These are phyloP conservation scores for Drosophila seguyi DNA, from an alignment of 1,140 invertebrate species.

Conservation along the genomic window DNA sequence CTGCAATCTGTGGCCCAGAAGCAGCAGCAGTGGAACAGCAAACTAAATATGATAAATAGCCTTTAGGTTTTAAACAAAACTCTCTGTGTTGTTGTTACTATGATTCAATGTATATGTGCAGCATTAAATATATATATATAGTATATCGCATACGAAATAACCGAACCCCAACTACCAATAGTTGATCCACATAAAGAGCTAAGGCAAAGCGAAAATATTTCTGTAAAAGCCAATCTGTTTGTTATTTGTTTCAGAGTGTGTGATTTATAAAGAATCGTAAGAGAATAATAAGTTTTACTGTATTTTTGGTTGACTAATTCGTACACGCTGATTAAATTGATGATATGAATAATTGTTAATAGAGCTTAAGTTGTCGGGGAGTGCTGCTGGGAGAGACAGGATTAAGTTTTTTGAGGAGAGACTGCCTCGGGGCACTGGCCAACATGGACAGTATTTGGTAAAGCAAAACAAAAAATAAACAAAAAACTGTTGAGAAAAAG, in stretches of 20 bases:
- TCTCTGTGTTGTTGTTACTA: constrained; percentile 77
- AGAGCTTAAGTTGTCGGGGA: constrained; percentile 20
- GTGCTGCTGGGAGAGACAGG: constrained; percentile 15
- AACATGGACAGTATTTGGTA: constrained; percentile 67
- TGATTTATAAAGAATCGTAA: constrained; percentile 20
- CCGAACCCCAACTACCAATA: constrained; percentile 44
- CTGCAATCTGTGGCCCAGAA: constrained; percentile 31
- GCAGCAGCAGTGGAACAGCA: constrained; percentile 30
- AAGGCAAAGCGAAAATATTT: constrained; percentile 36
- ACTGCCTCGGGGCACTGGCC: constrained; percentile 2
- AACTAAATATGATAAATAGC: constrained; percentile 46
- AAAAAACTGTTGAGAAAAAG: constrained; percentile 15
- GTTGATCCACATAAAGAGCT: constrained; percentile 43
- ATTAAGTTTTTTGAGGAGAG: constrained; percentile 21
- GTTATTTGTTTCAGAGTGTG: constrained; percentile 74
- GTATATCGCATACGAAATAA: constrained; percentile 47
- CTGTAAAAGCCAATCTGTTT: constrained; percentile 56
- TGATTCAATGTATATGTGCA: constrained; percentile 60
- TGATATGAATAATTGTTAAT: constrained; percentile 52
- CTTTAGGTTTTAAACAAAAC: constrained; percentile 65
- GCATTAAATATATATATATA: constrained; percentile 36
- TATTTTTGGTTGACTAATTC: constrained; percentile 75
- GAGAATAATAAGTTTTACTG: constrained; percentile 57
- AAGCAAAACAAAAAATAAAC: constrained; percentile 32
- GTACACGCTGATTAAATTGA: constrained; percentile 48